Base-by-base conservation (phyloP, 2,113 vertebrate genomes). In the Sebastes fasciatus region DNA sequence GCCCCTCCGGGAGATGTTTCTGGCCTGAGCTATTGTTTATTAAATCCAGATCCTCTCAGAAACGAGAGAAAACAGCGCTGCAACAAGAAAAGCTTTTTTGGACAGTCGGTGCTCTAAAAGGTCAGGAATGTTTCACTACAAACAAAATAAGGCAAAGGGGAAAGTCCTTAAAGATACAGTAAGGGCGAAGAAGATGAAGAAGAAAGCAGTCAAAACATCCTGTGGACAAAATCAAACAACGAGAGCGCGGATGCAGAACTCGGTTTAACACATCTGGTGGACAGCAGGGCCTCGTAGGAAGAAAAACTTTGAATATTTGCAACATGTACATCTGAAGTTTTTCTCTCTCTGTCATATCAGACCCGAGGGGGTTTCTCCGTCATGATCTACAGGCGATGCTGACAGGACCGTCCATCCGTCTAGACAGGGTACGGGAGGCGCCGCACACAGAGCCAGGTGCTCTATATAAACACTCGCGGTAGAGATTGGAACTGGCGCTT, bases 381-480 rank as follows among this genome's bases (percentile, higher is more conserved):
- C 34, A 34, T 34, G 34, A 34, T 3, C 16, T 19, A 43, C 16
- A 57, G 62, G 57, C 19, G 8, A 58, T 26, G 66, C 55, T 43
- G 73, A 74, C 26, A 8, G 84, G 40, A 58, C 21, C 1, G 49
- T 34, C 34, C 34, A 10, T 51, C 16, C 1, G 70, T 88, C 86
- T 89, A 80, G 85, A 88, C 77, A 6, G 54, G 16, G 61, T 6
- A 4, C 48, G 16, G 75, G 68, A 23, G 61, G 42, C 17, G 14
- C 52, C 5, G 34, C 34, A 34, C 34, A 26, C 57, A 40, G 70
- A 73, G 34, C 84, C 91, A 88, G 91, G 86, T 93, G 86, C 76
- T 90, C 88, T 80, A 54, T 63, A 62, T 89, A 92, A 93, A 90
- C 80, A 69, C 74, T 69, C 62, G 73, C 84, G 80, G 87, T 77